These are phyloP conservation scores for Helogale parvula DNA, from an alignment of 2,113 vertebrate species.

Conservation along the genomic window DNA sequence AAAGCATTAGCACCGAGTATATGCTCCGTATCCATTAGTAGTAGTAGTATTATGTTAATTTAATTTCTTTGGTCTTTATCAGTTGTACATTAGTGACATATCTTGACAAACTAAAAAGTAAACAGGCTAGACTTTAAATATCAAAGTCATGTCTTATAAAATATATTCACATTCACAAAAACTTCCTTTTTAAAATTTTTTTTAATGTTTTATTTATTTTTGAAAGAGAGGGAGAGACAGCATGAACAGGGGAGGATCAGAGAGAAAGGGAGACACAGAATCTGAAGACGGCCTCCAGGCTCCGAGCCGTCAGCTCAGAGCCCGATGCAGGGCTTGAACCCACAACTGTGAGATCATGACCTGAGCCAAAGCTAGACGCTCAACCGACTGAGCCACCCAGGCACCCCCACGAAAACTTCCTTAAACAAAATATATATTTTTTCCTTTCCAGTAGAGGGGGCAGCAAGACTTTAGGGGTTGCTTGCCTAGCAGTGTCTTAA, in stretches of 20 bases:
- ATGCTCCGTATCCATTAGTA: background rate
- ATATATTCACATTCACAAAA: background rate
- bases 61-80: background rate
- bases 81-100: background rate
- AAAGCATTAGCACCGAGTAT: background rate
- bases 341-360: too few relatives aligned
- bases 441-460: background rate
- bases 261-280: too few relatives aligned
- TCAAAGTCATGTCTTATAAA: constrained; percentile 3
- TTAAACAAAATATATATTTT: constrained; percentile 24
- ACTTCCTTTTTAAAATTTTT: background rate
- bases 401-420: too few relatives aligned
- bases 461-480: background rate
- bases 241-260: too few relatives aligned
- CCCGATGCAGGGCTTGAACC: too few relatives aligned
- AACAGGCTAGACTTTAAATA: background rate
- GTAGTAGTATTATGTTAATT: background rate
- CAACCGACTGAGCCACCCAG: too few relatives aligned
- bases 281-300: too few relatives aligned
- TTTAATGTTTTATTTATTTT: too few relatives aligned
- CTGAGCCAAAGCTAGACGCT: too few relatives aligned
- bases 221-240: too few relatives aligned
- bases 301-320: too few relatives aligned
- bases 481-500: background rate
- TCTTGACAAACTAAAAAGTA: constrained; percentile 10